Base-by-base conservation (phyloP, 2,113 vertebrate genomes). In the Cochlearius cochlearius region DNA sequence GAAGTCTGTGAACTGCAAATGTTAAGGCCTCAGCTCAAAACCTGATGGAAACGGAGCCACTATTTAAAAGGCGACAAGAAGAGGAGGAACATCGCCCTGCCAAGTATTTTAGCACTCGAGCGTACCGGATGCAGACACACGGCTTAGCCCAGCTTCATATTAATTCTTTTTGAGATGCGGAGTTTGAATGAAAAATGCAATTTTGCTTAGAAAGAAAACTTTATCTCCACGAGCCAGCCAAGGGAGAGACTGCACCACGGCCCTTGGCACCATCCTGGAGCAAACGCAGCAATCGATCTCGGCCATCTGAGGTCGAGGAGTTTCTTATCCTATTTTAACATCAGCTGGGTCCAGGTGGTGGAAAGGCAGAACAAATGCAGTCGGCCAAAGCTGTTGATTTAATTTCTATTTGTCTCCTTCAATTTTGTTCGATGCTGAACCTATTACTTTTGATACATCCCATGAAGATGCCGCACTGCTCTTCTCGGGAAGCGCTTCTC, bases 111-210 rank as follows among this genome's bases (percentile, higher is more conserved):
- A 85, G 80, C 38, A 25, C 62, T 83, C 15, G 56, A 87, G 60
- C 41, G 32, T 63, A 25, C 25, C 0, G 0, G 27, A 60, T 29
- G 30, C 41, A 78, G 74, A 38, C 45, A 38, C 36, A 32, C 0
- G 0, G 49, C 52, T 88, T 27, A 90, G 72, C 49, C 45, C 67
- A 62, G 72, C n/a, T 66, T n/a, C 1, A 0, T 26, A 45, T 34
- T 43, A 25, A 43, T 72, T 60, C 66, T 39, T 91, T 71, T 25
- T 29, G 45, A 93, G 79, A 62, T 18, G 68, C 43, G 69, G 78
- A 32, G 10, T 92, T 89, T 58, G 71, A 71, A 62, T 73, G 20
- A 62, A 60, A 93, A 72, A 83, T 15, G 45, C 5, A 32, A 25
- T 94, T 94, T 82, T 79, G 12, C 81, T 83, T 36, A 15, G 50